phyloP scores from a whole-genome alignment of 2,888 invertebrate species.

The Drosophila mimetica region DNA sequence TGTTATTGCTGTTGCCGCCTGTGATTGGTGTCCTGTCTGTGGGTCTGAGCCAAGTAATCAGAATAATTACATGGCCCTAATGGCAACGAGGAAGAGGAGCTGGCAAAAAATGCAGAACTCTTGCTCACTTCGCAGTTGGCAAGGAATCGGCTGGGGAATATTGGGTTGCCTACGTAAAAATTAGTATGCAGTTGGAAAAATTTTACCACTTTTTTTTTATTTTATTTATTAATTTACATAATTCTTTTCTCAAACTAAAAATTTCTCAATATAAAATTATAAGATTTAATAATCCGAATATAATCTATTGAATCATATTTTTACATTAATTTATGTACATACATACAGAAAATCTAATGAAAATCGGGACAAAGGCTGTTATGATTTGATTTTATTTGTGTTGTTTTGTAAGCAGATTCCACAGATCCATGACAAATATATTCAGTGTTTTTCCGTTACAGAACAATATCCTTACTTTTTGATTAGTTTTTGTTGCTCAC shows the following conservation, averaged over 20 bases:
- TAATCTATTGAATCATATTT: too few species aligned
- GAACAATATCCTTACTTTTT: conserved; percentile 15
- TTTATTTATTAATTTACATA: too few species aligned
- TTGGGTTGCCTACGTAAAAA: neutral
- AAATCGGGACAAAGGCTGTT: neutral
- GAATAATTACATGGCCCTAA: conserved; percentile 74
- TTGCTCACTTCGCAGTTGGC: conserved; percentile 49
- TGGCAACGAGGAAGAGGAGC: conserved; percentile 59
- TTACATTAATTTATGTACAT: neutral
- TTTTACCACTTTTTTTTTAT: neutral
- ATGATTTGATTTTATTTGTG: conserved; percentile 2
- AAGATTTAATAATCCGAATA: too few species aligned
- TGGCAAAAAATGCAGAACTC: conserved; percentile 54
- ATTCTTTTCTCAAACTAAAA: too few species aligned
- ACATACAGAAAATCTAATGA: neutral
- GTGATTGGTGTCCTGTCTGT: conserved; percentile 33
- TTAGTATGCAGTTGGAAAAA: neutral
- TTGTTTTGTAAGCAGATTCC: neutral
- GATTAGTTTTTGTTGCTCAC: conserved; percentile 29
- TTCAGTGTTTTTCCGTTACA: conserved; percentile 4
- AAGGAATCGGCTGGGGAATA: conserved; percentile 3
- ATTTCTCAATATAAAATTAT: too few species aligned
- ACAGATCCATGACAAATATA: conserved; percentile 10
- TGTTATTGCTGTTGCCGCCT: conserved; percentile 15
- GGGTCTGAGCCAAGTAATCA: conserved; percentile 67